These are phyloP conservation scores for Celastrina argiolus DNA, from an alignment of 2,888 invertebrate species.

Conservation along the genomic window DNA sequence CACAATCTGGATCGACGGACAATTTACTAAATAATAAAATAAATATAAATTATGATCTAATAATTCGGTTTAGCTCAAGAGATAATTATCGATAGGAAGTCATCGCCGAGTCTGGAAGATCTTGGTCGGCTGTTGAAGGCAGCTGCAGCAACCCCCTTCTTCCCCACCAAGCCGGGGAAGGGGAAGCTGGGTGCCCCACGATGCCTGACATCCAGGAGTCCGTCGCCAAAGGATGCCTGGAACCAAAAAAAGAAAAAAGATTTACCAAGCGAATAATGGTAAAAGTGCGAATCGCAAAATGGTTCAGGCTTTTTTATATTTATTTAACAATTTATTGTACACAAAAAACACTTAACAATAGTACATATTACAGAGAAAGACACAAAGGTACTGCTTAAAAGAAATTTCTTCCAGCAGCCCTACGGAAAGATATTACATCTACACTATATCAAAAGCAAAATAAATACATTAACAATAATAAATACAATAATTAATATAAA, in stretches of 20 bases:
- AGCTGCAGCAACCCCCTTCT: slow-evolving; percentile 54
- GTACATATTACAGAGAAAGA: too few relatives aligned
- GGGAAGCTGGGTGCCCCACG: slow-evolving; percentile 62
- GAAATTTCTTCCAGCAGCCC: too few relatives aligned
- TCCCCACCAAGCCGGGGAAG: slow-evolving; percentile 45
- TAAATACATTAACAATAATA: too few relatives aligned
- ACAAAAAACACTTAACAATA: too few relatives aligned
- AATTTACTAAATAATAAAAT: background rate
- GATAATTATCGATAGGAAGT: slow-evolving; percentile 49
- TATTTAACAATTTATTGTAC: too few relatives aligned
- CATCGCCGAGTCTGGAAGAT: slow-evolving; percentile 44
- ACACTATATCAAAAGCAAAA: too few relatives aligned
- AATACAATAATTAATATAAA: too few relatives aligned
- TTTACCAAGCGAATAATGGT: too few relatives aligned
- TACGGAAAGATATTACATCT: too few relatives aligned
- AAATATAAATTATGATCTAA: background rate
- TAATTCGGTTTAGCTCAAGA: background rate
- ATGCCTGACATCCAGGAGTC: slow-evolving; percentile 58
- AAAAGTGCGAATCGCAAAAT: too few relatives aligned
- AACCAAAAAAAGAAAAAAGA: slow-evolving; percentile 37
- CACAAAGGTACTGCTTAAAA: too few relatives aligned
- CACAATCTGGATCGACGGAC: background rate
- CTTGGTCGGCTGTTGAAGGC: slow-evolving; percentile 50
- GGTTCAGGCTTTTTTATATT: too few relatives aligned
- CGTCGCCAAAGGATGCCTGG: slow-evolving; percentile 59